These are phyloP conservation scores for Drosophila kurseongensis DNA, from an alignment of 1,140 invertebrate species.

Conservation along the genomic window DNA sequence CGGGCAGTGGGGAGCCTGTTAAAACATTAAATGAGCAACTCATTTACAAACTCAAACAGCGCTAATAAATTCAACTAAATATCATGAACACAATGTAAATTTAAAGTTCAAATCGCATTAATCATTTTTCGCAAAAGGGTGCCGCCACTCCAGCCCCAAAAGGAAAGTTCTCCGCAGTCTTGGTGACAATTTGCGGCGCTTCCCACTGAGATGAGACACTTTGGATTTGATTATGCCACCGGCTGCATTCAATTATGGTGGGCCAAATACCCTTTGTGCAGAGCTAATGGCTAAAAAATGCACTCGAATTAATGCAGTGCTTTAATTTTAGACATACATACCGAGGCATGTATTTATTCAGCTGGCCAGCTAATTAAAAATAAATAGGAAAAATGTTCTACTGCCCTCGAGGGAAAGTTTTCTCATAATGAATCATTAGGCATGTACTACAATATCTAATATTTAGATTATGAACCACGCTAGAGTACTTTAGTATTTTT, in stretches of 20 bases:
- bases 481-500: background rate
- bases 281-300: conserved; percentile 23
- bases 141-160: background rate
- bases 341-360: background rate
- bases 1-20: conserved; percentile 45
- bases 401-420: no score
- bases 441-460: no score
- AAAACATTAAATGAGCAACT: conserved; percentile 81
- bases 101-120: conserved; percentile 82
- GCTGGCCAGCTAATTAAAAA: background rate
- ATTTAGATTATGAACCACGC: background rate
- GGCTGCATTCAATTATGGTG: conserved; percentile 50
- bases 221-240: conserved; percentile 65
- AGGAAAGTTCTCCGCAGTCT: conserved; percentile 16
- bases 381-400: no score
- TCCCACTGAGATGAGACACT: conserved; percentile 38
- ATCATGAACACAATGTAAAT: conserved; percentile 82
- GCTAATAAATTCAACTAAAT: conserved; percentile 82
- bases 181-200: conserved; percentile 45
- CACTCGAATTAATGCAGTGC: background rate
- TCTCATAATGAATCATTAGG: no score
- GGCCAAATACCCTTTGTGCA: background rate
- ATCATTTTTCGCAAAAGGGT: conserved; percentile 70
- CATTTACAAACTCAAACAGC: conserved; percentile 83
- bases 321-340: background rate